Evolutionary conservation across 2,888 invertebrate species (phyloP).

Genomic region (Cephalotes varians): DNA sequence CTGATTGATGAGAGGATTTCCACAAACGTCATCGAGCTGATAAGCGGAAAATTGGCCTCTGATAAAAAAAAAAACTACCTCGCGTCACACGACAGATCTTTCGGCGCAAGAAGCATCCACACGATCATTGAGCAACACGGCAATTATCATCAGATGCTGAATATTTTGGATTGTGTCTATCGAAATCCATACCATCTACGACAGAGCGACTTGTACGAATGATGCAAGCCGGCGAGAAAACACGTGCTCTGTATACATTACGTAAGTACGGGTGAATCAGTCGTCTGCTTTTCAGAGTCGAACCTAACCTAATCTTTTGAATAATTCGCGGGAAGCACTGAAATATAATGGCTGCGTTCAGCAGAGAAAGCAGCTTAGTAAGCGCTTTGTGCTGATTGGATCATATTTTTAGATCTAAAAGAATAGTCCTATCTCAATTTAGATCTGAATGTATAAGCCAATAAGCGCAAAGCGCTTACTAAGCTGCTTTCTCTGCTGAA

Average conservation of each 20-base stretch:
- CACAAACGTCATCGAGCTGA: slow-evolving; percentile 47
- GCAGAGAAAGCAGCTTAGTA: too few relatives aligned
- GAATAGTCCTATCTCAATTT: too few relatives aligned
- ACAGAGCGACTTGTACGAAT: not conserved
- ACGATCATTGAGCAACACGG: not conserved
- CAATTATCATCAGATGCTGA: not conserved
- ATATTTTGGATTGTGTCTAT: not conserved
- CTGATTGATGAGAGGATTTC: not conserved
- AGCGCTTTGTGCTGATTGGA: too few relatives aligned
- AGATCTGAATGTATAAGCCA: too few relatives aligned
- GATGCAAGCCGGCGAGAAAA: not conserved
- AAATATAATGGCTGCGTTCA: too few relatives aligned
- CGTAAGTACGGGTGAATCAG: not conserved
- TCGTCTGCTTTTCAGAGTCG: slow-evolving; percentile 24
- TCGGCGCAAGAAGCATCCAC: not conserved
- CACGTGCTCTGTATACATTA: not conserved
- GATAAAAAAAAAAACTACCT: not conserved
- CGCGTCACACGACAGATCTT: not conserved
- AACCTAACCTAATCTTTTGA: slow-evolving; percentile 18
- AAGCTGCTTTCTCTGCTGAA: too few relatives aligned
- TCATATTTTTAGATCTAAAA: too few relatives aligned
- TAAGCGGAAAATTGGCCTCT: not conserved
- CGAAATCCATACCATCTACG: not conserved
- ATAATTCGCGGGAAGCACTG: not conserved
- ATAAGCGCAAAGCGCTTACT: too few relatives aligned